Conservation (phyloP, 2,113 vertebrate genomes). For the Clinocottus analis region DNA sequence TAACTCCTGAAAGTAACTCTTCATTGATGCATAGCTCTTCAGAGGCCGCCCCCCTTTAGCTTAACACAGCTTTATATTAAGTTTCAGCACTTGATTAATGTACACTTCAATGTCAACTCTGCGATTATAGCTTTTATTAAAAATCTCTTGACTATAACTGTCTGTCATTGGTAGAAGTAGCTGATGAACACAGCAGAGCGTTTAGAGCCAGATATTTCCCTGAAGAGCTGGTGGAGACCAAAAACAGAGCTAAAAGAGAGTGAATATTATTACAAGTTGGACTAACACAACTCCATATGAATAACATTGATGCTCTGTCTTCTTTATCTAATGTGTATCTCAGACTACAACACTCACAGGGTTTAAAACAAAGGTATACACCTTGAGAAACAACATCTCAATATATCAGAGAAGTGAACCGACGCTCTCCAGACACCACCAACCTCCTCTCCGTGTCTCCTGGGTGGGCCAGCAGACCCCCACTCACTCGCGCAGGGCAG, state of each 20-base stretch:
- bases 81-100: neutral
- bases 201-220: neutral
- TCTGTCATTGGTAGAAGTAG: neutral
- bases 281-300: neutral
- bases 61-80: neutral
- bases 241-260: neutral
- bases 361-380: neutral
- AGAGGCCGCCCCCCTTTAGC: neutral
- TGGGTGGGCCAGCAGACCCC: conserved; percentile 57
- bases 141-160: neutral
- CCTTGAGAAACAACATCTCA: neutral
- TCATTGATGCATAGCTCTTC: neutral
- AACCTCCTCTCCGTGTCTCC: conserved; percentile 13
- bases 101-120: too few relatives aligned
- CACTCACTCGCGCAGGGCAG: conserved; percentile 34
- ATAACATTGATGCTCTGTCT: neutral
- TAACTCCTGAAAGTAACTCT: neutral
- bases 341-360: neutral
- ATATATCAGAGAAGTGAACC: neutral
- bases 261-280: neutral
- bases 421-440: neutral
- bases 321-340: neutral
- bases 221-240: neutral
- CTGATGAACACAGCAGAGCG: neutral
- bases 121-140: too few relatives aligned